These are phyloP conservation scores for Apodemia duryi DNA, from an alignment of 2,888 invertebrate species.

Conservation along the genomic window DNA sequence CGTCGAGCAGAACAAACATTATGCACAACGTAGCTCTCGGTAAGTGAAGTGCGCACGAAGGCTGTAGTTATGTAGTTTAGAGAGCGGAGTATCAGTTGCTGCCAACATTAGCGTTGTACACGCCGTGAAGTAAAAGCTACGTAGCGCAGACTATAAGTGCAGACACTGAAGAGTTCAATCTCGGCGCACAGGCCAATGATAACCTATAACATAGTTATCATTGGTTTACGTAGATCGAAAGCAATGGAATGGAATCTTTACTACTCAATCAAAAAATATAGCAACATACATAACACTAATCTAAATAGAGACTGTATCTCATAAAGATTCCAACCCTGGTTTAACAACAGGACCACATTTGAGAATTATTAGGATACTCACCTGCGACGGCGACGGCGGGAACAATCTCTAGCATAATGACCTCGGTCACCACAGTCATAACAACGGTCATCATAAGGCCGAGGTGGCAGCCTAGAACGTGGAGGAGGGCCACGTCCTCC, in stretches of 20 bases:
- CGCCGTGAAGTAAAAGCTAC: conserved; percentile 76
- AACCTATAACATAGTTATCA: conserved; percentile 80
- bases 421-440: conserved; percentile 97
- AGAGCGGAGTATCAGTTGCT: conserved; percentile 71
- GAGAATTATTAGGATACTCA: conserved; percentile 35
- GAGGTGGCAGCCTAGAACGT: conserved; percentile 82
- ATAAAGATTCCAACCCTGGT: conserved; percentile 54
- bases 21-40: conserved; percentile 70
- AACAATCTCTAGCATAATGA: conserved; percentile 95
- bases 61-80: conserved; percentile 72
- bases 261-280: conserved; percentile 18
- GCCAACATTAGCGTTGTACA: conserved; percentile 70
- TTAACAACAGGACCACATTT: conserved; percentile 32
- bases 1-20: conserved; percentile 67
- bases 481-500: conserved; percentile 80
- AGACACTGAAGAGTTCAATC: conserved; percentile 76
- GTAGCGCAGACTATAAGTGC: conserved; percentile 79
- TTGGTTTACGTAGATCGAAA: conserved; percentile 71
- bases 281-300: neutral
- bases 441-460: conserved; percentile 94
- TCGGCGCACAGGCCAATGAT: conserved; percentile 80
- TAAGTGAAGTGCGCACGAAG: conserved; percentile 72
- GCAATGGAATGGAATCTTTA: conserved; percentile 64
- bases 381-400: conserved; percentile 83
- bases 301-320: conserved; percentile 25